These are phyloP conservation scores for Cherax destructor DNA, from an alignment of 1,140 invertebrate species.

Conservation along the genomic window DNA sequence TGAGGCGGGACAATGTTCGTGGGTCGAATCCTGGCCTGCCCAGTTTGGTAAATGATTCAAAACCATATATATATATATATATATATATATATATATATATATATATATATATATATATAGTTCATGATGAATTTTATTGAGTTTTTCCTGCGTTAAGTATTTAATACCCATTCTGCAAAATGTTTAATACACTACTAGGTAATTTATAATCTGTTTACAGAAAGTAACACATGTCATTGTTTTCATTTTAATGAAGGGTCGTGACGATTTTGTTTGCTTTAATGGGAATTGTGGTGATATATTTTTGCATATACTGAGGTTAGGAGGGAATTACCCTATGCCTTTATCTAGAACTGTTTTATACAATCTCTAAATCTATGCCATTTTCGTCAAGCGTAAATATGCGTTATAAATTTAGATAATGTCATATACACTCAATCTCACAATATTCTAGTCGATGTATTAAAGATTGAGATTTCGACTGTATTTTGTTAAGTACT, in stretches of 20 bases:
- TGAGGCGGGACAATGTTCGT: too few species aligned
- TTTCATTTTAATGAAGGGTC: background rate
- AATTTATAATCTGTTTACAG: too few species aligned
- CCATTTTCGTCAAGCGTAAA: background rate
- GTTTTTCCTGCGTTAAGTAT: too few species aligned
- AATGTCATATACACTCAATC: background rate
- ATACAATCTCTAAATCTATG: background rate
- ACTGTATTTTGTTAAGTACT: slow-evolving; percentile 1
- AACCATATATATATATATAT: too few species aligned
- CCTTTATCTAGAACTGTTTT: background rate
- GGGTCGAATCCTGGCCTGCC: too few species aligned
- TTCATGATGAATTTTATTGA: too few species aligned
- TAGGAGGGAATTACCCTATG: background rate
- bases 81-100: too few species aligned
- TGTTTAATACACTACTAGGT: too few species aligned
- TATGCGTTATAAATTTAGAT: slow-evolving; percentile 6
- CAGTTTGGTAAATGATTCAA: too few species aligned
- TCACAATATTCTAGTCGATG: slow-evolving; percentile 31
- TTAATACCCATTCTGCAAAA: too few species aligned
- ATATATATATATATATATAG: too few species aligned
- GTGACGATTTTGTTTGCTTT: background rate
- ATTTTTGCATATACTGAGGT: background rate
- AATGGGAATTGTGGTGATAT: background rate
- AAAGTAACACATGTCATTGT: too few species aligned
- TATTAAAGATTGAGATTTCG: background rate